Evolutionary conservation across 2,113 vertebrate species (phyloP).

Genomic region (Oplegnathus fasciatus): DNA sequence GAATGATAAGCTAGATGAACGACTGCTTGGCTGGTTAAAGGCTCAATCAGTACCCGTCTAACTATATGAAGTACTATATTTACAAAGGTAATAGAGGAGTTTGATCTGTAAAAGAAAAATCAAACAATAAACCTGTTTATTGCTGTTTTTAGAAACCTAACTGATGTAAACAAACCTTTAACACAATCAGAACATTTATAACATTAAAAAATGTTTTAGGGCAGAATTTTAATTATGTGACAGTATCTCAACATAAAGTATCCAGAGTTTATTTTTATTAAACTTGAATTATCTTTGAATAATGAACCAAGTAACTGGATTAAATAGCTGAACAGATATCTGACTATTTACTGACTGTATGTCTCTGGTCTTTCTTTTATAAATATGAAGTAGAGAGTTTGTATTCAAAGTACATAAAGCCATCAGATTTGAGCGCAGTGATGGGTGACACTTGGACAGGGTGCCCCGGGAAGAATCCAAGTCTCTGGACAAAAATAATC

Average conservation of each 20-base stretch:
- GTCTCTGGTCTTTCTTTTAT: not conserved
- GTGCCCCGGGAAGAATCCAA: not conserved
- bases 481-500: not conserved
- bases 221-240: no score
- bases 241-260: no score
- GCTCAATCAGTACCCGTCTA: not conserved
- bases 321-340: no score
- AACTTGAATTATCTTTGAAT: not conserved
- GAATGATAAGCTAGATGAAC: not conserved
- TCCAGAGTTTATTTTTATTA: not conserved
- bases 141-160: not conserved
- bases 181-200: no score
- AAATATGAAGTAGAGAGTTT: not conserved
- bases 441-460: not conserved
- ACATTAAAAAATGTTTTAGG: no score
- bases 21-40: not conserved
- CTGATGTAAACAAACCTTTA: not conserved
- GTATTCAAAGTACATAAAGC: no score
- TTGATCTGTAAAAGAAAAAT: not conserved
- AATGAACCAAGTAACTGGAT: no score
- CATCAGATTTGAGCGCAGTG: not conserved
- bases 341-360: not conserved
- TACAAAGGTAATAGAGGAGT: not conserved
- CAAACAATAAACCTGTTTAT: not conserved
- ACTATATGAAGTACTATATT: not conserved